These are phyloP conservation scores for Sylvilagus bachmani DNA, from an alignment of 2,113 vertebrate genomes.

Conservation along the genomic window DNA sequence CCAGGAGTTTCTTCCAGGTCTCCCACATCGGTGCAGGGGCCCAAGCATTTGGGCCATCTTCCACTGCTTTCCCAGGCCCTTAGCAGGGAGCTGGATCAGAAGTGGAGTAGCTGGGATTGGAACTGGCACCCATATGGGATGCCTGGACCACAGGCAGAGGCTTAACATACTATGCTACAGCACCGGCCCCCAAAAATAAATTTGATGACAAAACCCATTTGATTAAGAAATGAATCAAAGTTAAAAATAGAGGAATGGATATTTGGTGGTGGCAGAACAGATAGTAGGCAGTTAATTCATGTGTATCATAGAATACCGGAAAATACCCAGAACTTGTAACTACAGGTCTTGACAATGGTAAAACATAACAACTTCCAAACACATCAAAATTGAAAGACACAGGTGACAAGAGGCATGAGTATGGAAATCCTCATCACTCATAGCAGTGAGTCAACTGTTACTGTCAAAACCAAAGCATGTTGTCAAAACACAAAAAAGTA, in stretches of 20 bases:
- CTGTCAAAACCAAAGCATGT: not conserved
- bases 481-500: constrained; percentile 19
- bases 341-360: not conserved
- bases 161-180: too few species aligned
- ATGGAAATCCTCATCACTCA: not conserved
- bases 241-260: not conserved
- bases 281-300: not conserved
- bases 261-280: not conserved
- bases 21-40: too few species aligned
- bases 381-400: not conserved
- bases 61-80: too few species aligned
- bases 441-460: not conserved
- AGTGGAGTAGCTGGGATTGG: too few species aligned
- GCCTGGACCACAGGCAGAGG: too few species aligned
- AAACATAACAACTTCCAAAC: not conserved
- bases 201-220: not conserved
- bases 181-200: not conserved
- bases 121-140: too few species aligned
- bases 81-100: too few species aligned
- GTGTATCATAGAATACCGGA: not conserved
- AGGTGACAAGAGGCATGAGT: not conserved
- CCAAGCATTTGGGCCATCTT: too few species aligned
- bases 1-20: too few species aligned
- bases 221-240: constrained; percentile 20
- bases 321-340: not conserved